A percentile compares a stretch with the other conserved stretches of the same genome.
Conservation (phyloP, 2,888 invertebrate genomes). For the Lumbricus terrestris region DNA sequence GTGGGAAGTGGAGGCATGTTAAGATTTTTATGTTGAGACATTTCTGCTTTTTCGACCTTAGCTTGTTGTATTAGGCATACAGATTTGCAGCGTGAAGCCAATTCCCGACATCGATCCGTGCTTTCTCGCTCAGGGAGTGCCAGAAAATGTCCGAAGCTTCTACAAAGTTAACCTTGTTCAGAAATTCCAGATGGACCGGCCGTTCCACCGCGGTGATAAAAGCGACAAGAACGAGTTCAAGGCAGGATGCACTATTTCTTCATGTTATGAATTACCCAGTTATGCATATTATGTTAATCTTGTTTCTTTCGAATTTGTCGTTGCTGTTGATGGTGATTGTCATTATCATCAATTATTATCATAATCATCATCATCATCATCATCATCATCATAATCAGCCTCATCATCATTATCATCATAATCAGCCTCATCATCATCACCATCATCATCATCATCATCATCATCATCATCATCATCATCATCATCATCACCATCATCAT, state of each 20-base stretch:
- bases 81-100: slow-evolving; percentile 90
- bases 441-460: too few relatives aligned
- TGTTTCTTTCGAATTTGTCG: background rate
- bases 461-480: too few relatives aligned
- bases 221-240: slow-evolving; percentile 77
- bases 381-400: background rate
- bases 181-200: slow-evolving; percentile 53
- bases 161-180: slow-evolving; percentile 53
- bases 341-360: too few relatives aligned
- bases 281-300: background rate
- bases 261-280: background rate
- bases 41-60: background rate
- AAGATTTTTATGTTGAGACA: background rate
- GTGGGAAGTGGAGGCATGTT: background rate
- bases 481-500: too few relatives aligned
- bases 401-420: background rate
- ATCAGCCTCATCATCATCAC: too few relatives aligned
- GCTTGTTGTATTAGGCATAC: slow-evolving; percentile 69
- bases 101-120: slow-evolving; percentile 69
- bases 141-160: slow-evolving; percentile 72
- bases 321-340: background rate
- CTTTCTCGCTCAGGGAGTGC: slow-evolving; percentile 69
- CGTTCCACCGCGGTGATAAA: slow-evolving; percentile 70
- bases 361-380: too few relatives aligned
- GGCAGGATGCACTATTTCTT: slow-evolving; percentile 24